Percentiles rank a stretch among this genome's conserved stretches.
Conservation (phyloP, 2,888 invertebrate species). For the Drosophila recens region DNA sequence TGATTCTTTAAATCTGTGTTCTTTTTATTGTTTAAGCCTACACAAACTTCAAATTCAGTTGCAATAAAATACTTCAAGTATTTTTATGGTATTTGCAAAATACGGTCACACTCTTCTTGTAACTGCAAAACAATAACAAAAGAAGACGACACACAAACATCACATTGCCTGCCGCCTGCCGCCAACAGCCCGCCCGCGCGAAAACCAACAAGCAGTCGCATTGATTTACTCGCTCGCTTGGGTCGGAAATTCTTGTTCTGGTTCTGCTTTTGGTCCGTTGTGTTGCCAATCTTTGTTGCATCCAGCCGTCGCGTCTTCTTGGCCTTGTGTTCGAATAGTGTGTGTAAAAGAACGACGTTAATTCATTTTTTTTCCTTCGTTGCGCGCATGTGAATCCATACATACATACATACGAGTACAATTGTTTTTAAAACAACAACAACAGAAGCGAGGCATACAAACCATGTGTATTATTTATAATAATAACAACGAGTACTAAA, state of each 20-base stretch:
- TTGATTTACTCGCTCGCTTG: constrained; percentile 47
- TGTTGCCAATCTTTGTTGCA: constrained; percentile 51
- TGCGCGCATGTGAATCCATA: constrained; percentile 35
- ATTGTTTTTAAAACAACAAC: constrained; percentile 18
- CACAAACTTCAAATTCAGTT: not conserved
- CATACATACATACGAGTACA: constrained; percentile 1
- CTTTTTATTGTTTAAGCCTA: not conserved
- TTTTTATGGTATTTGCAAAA: not conserved
- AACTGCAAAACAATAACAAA: constrained; percentile 61
- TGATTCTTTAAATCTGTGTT: not conserved
- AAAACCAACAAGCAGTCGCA: constrained; percentile 29
- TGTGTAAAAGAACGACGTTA: constrained; percentile 28
- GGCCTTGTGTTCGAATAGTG: constrained; percentile 27
- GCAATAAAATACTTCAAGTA: not conserved
- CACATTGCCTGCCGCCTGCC: constrained; percentile 55
- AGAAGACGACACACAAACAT: constrained; percentile 68
- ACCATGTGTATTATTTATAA: constrained; percentile 30
- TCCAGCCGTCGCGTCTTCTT: constrained; percentile 40
- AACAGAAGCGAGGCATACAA: constrained; percentile 16
- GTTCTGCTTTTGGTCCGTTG: constrained; percentile 28
- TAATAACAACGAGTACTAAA: constrained; percentile 14
- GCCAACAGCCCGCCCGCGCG: constrained; percentile 47
- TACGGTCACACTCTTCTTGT: constrained; percentile 42
- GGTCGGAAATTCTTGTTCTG: constrained; percentile 50
- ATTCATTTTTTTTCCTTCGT: constrained; percentile 22